Evolutionary conservation across 2,797 vertebrate genomes (phyloP).

Genomic region (Enoplosus armatus): DNA sequence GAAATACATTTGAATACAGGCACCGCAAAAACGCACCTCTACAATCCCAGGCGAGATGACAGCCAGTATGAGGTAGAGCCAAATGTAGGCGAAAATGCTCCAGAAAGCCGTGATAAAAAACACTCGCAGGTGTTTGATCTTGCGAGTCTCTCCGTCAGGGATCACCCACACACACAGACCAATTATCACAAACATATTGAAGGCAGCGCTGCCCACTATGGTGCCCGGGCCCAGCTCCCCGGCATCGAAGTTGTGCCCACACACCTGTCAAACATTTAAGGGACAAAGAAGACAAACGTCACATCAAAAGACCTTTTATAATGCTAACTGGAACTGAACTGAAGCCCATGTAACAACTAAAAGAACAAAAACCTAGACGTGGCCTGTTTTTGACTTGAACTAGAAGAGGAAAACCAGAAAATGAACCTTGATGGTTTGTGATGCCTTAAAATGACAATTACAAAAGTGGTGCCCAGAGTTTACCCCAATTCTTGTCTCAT

Average conservation of each 20-base stretch:
- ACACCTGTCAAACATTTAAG: constrained; percentile 79
- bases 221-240: constrained; percentile 94
- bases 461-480: neutral
- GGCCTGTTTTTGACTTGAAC: neutral
- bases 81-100: constrained; percentile 97
- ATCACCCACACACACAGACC: constrained; percentile 93
- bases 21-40: constrained; percentile 72
- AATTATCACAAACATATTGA: constrained; percentile 98
- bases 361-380: neutral
- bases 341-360: neutral
- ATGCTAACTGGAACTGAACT: neutral
- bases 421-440: neutral
- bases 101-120: constrained; percentile 95
- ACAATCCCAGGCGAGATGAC: constrained; percentile 94
- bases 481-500: neutral
- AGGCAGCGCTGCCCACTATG: constrained; percentile 96
- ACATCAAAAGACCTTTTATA: neutral
- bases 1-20: neutral
- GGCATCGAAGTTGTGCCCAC: constrained; percentile 92
- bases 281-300: constrained; percentile 16
- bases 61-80: constrained; percentile 95
- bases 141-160: constrained; percentile 90
- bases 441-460: neutral
- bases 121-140: constrained; percentile 94
- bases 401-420: neutral